Percentiles rank a stretch among this genome's conserved stretches.
Evolutionary conservation across 2,113 vertebrate genomes (phyloP).

Genomic region (Larimichthys crocea): DNA sequence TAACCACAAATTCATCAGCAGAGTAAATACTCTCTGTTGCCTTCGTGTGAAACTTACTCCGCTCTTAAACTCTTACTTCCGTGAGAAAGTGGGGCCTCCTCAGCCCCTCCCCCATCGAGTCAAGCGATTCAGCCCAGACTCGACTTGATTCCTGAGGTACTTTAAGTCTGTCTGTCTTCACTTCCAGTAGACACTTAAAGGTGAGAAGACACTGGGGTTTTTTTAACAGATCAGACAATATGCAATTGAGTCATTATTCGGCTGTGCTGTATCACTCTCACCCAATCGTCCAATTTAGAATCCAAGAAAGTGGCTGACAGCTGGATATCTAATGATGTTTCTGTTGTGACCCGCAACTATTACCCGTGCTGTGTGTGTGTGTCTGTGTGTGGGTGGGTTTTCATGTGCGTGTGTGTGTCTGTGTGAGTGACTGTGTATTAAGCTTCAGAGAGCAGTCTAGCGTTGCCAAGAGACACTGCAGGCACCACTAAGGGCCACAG

Average conservation of each 20-base stretch:
- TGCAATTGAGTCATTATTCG: slow-evolving; percentile 73
- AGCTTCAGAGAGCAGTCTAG: slow-evolving; percentile 68
- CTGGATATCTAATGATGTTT: slow-evolving; percentile 78
- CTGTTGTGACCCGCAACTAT: slow-evolving; percentile 75
- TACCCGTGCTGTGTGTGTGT: slow-evolving; percentile 51
- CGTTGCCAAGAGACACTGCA: slow-evolving; percentile 59
- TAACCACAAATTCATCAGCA: slow-evolving; percentile 78
- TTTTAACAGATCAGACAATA: slow-evolving; percentile 74
- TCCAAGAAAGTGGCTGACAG: slow-evolving; percentile 72
- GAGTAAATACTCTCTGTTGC: slow-evolving; percentile 61
- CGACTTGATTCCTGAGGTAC: slow-evolving; percentile 28
- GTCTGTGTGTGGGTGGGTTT: slow-evolving; percentile 25
- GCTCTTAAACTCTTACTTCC: slow-evolving; percentile 57
- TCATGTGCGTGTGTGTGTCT: slow-evolving; percentile 44
- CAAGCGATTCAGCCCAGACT: slow-evolving; percentile 46
- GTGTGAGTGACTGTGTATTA: slow-evolving; percentile 44
- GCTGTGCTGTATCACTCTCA: slow-evolving; percentile 60
- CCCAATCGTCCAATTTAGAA: slow-evolving; percentile 77
- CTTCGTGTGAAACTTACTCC: slow-evolving; percentile 43
- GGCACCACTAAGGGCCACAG: slow-evolving; percentile 63
- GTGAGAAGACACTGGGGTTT: slow-evolving; percentile 58
- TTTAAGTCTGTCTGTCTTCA: slow-evolving; percentile 57
- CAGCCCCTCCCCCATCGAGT: slow-evolving; percentile 7
- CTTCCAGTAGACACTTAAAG: slow-evolving; percentile 68
- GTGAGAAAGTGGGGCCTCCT: slow-evolving; percentile 37